phyloP scores from a whole-genome alignment of 1,140 invertebrate genomes.

The Brachionus rotundiformis region DNA sequence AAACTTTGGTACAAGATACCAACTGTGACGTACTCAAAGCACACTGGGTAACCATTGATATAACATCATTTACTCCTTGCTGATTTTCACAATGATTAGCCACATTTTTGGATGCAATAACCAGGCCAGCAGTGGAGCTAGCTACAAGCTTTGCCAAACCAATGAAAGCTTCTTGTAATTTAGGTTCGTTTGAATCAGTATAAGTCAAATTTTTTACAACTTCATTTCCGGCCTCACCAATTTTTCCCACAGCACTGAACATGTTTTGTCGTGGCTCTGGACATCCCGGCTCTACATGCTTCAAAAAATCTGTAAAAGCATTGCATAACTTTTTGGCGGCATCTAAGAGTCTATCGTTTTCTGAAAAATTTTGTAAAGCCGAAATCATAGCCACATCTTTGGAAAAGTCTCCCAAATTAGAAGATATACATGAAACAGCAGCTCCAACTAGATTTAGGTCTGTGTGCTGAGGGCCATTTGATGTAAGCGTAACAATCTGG shows the following conservation, averaged over 20 bases:
- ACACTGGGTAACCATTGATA: slow-evolving; percentile 90
- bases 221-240: slow-evolving; percentile 90
- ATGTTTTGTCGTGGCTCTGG: slow-evolving; percentile 89
- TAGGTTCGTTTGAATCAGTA: slow-evolving; percentile 4
- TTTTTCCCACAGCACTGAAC: slow-evolving; percentile 85
- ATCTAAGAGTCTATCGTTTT: slow-evolving; percentile 82
- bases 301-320: slow-evolving; percentile 90
- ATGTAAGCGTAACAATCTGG: slow-evolving; percentile 91
- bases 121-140: slow-evolving; percentile 63
- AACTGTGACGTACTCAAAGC: slow-evolving; percentile 94
- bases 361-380: slow-evolving; percentile 76
- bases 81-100: slow-evolving; percentile 76
- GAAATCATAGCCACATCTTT: slow-evolving; percentile 91
- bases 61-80: slow-evolving; percentile 76
- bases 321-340: slow-evolving; percentile 86
- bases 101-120: slow-evolving; percentile 66
- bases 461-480: slow-evolving; percentile 69
- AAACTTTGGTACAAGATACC: slow-evolving; percentile 90
- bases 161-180: slow-evolving; percentile 59
- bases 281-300: slow-evolving; percentile 86
- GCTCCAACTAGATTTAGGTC: slow-evolving; percentile 93
- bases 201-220: slow-evolving; percentile 66
- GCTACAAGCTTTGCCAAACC: slow-evolving; percentile 63
- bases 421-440: slow-evolving; percentile 93
- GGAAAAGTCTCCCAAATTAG: slow-evolving; percentile 91